Base-by-base conservation (phyloP, 1,140 invertebrate species). In the Aphelenchoides avenae region DNA sequence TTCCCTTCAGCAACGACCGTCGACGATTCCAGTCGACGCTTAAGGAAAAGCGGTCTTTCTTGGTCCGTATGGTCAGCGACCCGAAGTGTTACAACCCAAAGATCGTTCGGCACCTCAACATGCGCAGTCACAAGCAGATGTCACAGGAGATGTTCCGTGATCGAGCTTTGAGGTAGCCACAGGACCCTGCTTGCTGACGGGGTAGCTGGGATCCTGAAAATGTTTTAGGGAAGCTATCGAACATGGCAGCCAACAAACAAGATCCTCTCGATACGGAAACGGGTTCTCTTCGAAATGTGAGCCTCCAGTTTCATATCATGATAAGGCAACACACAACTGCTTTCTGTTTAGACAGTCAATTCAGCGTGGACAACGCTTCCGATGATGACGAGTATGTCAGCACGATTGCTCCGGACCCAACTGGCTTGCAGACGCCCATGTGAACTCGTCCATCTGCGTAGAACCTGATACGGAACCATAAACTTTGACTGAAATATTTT, bases 61-160 rank as follows among this genome's bases (percentile, higher is more conserved):
- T 75, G 11, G 73, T 75, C 9, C 57, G 73, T 13, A 75, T 75
- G 73, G 73, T 75, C 24, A 72, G 70, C 36, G 73, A 75, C 42
- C 73, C 73, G 9, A 75, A 75, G 36, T 77, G 75, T 51, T 75
- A 75, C 52, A 75, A 75, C 66, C 73, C 73, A 18, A 75, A 75
- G 46, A 75, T 75, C 50, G 73, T 75, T 18, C 73, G 75, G 9
- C 73, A 75, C 43, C 54, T 75, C 13, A 75, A 75, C 56, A 72
- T 77, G 69, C 57, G 66, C 3, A 73, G 65, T 29, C 72, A 77
- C 50, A 72, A 76, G n/a, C 77, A 75, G 44, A 75, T 73, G 60
- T 69, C 64, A 20, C 71, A 77, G 31, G 73, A 75, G 44, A 18
- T 75, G 7, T 70, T 64, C 31, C 57, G 73, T 2, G 73, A 75